Percentiles rank a stretch among this genome's conserved stretches.
These are phyloP conservation scores for Artemia sp. DNA, from an alignment of 2,888 invertebrate genomes.

Conservation along the genomic window DNA sequence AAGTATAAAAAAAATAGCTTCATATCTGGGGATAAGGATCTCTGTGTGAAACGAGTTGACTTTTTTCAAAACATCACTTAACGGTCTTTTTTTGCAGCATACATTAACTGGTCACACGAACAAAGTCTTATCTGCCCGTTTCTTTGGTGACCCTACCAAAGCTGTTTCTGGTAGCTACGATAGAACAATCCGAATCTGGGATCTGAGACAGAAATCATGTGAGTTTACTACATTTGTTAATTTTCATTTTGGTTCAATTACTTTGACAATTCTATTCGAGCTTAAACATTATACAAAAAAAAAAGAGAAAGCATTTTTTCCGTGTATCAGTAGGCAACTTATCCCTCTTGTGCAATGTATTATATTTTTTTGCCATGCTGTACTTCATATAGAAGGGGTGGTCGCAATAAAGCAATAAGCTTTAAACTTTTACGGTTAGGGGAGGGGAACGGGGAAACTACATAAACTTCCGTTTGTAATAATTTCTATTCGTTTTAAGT, in stretches of 20 bases:
- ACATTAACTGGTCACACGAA: constrained; percentile 88
- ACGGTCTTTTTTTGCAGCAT: constrained; percentile 44
- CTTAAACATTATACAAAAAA: no score
- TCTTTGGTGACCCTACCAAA: constrained; percentile 74
- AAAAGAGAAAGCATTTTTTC: no score
- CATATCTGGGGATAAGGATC: constrained; percentile 16
- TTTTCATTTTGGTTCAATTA: no score
- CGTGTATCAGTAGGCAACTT: no score
- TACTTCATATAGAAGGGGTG: neutral
- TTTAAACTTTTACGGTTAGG: neutral
- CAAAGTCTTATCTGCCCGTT: constrained; percentile 92
- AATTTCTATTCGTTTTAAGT: no score
- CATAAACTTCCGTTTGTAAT: no score
- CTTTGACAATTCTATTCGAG: no score
- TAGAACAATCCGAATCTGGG: constrained; percentile 95
- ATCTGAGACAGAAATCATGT: constrained; percentile 78
- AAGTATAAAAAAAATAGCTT: neutral
- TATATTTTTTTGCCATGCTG: no score
- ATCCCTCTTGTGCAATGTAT: no score
- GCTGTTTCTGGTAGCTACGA: constrained; percentile 96
- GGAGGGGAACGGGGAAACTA: neutral
- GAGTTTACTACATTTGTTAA: constrained; percentile 33
- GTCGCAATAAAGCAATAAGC: neutral
- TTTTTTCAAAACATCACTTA: constrained; percentile 25
- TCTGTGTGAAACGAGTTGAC: neutral